Evolutionary conservation across 1,140 invertebrate species (phyloP), one percentile per base, ranked within the genome.

Genomic region (Aphaenogaster rudis): DNA sequence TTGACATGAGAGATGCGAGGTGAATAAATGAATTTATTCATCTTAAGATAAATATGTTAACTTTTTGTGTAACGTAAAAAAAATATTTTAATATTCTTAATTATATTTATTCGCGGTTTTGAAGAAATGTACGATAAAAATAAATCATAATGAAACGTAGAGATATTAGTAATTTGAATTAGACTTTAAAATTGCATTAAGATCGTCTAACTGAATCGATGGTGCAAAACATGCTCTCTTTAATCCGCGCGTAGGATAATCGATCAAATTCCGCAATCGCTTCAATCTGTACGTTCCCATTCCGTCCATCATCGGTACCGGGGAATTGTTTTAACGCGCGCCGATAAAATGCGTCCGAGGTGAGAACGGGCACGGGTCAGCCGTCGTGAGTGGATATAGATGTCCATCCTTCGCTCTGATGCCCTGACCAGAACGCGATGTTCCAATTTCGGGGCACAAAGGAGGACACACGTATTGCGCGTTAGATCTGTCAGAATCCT

Each of bases 381-480:
- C 61, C 9, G 57, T 42, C 57, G 64, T 80, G 21, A 45, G 67
- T 67, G 82, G 76, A 79, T 90, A 90, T 89, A 88, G 89, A 90
- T 90, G 74, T 67, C 42, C 50, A 69, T 82, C 80, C 79, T 82
- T 57, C 80, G 57, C 42, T 63, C 67, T 13, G 63, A 72, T 67
- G 78, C 39, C 17, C 81, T 15, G 63, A 67, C 59, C 71, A 87
- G 50, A 77, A 88, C 82, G 61, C 78, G 82, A 76, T 90, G 89
- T 91, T 80, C 90, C 82, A 91, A 91, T 91, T 90, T 88, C 57
- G 54, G 6, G 5, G 52, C 67, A 66, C 48, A 63, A 86, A 59
- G 81, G 59, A 88, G 63, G 36, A 66, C 50, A 85, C 57, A 21
- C 57, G 36, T 85, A 85, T 66, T 17, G 61, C 48, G 80, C 79